A percentile compares a stretch with the other conserved stretches of the same genome.
Evolutionary conservation across 2,113 vertebrate genomes (phyloP).

Genomic region (Gymnogyps californianus): DNA sequence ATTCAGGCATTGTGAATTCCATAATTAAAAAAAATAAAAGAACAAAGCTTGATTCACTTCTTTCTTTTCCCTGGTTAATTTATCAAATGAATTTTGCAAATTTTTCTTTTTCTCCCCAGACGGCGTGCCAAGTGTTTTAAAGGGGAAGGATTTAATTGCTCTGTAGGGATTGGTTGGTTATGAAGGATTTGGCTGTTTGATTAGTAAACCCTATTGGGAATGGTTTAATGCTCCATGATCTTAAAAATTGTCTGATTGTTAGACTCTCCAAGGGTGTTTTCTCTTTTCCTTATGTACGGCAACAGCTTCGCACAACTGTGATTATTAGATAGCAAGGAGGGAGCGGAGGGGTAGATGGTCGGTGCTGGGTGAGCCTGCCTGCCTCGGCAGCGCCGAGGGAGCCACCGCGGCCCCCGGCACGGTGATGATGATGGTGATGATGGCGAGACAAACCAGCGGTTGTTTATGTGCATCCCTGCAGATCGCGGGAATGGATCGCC

Average conservation of each 20-base stretch:
- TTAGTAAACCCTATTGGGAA: conserved; percentile 99
- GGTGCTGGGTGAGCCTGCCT: conserved; percentile 25
- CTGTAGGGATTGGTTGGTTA: conserved; percentile 99
- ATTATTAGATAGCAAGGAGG: conserved; percentile 69
- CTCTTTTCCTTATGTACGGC: conserved; percentile 77
- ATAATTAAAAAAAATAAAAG: conserved; percentile 87
- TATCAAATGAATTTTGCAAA: conserved; percentile 94
- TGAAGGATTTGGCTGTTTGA: conserved; percentile 99
- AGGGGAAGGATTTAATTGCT: conserved; percentile 99
- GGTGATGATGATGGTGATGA: neutral
- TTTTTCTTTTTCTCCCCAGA: conserved; percentile 89
- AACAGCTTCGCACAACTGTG: conserved; percentile 85
- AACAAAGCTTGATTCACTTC: conserved; percentile 88
- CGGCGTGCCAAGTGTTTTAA: conserved; percentile 97
- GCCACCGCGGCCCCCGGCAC: neutral
- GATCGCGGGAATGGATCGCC: neutral
- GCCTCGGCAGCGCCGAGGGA: neutral
- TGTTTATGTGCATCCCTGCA: neutral
- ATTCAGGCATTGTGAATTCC: conserved; percentile 86
- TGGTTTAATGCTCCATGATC: conserved; percentile 98
- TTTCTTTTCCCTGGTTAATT: conserved; percentile 90
- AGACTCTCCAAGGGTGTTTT: conserved; percentile 85
- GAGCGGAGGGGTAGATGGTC: neutral
- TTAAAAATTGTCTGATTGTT: conserved; percentile 99
- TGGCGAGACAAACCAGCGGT: neutral